phyloP scores from a whole-genome alignment of 2,797 vertebrate species.

The Atherinosoma microstoma region DNA sequence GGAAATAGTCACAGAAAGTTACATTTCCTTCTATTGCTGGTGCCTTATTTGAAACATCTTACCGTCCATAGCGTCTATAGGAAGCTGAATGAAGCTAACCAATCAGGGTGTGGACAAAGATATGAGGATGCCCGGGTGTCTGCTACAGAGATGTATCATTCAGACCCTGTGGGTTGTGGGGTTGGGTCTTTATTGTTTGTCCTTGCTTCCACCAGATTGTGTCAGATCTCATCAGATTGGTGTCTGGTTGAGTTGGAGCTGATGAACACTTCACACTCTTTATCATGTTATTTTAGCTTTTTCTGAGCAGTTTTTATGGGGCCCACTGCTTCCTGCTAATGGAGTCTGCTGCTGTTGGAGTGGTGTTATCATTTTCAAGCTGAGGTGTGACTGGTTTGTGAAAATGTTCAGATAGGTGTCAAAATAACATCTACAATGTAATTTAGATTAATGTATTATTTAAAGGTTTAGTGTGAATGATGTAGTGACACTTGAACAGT shows the following conservation, averaged over 20 bases:
- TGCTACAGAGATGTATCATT: not conserved
- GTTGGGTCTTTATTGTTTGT: not conserved
- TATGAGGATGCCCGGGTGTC: not conserved
- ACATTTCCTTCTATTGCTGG: not conserved
- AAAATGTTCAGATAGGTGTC: too few species aligned
- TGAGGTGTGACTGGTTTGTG: too few species aligned
- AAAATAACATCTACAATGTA: too few species aligned
- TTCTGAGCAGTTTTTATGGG: too few species aligned
- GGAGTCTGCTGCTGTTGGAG: too few species aligned
- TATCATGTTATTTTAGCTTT: not conserved
- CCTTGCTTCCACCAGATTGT: not conserved
- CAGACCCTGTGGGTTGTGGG: not conserved
- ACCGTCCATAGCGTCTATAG: not conserved
- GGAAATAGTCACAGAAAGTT: not conserved
- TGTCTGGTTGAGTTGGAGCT: not conserved
- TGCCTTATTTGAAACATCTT: not conserved
- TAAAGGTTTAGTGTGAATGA: too few species aligned
- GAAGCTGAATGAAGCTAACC: too few species aligned
- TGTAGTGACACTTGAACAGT: too few species aligned
- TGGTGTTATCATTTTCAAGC: too few species aligned
- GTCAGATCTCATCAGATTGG: not conserved
- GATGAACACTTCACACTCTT: not conserved
- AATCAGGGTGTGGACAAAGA: not conserved
- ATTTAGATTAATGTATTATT: too few species aligned
- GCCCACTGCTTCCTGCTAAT: too few species aligned